A percentile compares a stretch with the other conserved stretches of the same genome.
phyloP scores from a whole-genome alignment of 2,797 vertebrate species.

The Hypotaenidia philippensis region DNA sequence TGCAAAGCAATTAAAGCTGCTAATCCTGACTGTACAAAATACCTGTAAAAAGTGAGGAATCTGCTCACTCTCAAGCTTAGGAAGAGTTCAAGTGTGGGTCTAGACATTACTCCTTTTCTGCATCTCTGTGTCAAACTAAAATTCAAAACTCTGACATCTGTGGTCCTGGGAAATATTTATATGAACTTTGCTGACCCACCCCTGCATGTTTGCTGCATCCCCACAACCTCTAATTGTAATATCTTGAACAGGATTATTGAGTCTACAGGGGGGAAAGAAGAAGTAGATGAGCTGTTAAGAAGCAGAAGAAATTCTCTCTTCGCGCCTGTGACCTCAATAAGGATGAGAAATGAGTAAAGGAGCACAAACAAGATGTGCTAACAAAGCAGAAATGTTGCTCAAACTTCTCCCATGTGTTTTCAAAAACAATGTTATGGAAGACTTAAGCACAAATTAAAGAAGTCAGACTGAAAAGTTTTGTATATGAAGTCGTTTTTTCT shows the following conservation, averaged over 20 bases:
- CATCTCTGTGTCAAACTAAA: neutral
- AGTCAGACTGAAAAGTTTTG: neutral
- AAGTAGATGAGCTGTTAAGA: constrained; percentile 43
- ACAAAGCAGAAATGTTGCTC: constrained; percentile 52
- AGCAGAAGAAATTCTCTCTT: constrained; percentile 14
- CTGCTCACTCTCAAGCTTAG: neutral
- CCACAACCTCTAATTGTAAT: neutral
- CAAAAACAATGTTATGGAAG: neutral
- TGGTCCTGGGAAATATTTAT: neutral
- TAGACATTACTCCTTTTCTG: neutral
- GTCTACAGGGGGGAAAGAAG: neutral
- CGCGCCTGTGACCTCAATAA: constrained; percentile 50
- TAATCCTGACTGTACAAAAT: neutral
- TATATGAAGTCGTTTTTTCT: neutral
- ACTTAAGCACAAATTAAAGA: neutral
- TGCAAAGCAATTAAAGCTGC: neutral
- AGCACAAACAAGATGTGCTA: constrained; percentile 29
- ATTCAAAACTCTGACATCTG: neutral
- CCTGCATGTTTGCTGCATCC: neutral
- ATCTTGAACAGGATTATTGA: constrained; percentile 16
- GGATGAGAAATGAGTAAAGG: constrained; percentile 33
- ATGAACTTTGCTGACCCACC: neutral
- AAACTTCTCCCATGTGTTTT: neutral
- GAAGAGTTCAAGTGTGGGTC: neutral
- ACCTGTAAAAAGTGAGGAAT: neutral